Percentiles rank a stretch among this genome's conserved stretches.
phyloP scores from a whole-genome alignment of 2,797 vertebrate species.

The Fistularia commersonii region DNA sequence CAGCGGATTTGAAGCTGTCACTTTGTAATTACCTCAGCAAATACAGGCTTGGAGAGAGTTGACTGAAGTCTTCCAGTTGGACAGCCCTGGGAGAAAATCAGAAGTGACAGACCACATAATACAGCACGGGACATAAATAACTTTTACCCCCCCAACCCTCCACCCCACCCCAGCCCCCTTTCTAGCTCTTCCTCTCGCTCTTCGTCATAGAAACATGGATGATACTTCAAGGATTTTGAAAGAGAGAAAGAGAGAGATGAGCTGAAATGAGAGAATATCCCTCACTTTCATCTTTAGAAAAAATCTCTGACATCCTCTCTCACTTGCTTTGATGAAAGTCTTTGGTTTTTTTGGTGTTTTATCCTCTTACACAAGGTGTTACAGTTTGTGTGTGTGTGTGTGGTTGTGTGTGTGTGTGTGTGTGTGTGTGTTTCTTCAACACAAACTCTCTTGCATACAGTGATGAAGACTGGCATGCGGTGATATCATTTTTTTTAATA shows the following conservation, averaged over 20 bases:
- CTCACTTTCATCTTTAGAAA: slow-evolving; percentile 68
- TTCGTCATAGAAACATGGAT: slow-evolving; percentile 46
- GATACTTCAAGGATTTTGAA: slow-evolving; percentile 73
- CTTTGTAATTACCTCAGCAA: slow-evolving; percentile 73
- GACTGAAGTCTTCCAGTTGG: slow-evolving; percentile 65
- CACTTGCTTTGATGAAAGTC: slow-evolving; percentile 72
- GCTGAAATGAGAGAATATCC: slow-evolving; percentile 71
- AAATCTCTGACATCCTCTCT: slow-evolving; percentile 67
- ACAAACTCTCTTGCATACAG: background rate
- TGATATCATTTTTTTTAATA: slow-evolving; percentile 25
- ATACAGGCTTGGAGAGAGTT: slow-evolving; percentile 63
- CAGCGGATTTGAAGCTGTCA: slow-evolving; percentile 67
- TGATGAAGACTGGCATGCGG: slow-evolving; percentile 26
- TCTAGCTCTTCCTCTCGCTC: slow-evolving; percentile 3
- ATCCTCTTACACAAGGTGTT: slow-evolving; percentile 72
- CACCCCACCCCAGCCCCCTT: too few relatives aligned
- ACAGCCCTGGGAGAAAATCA: slow-evolving; percentile 63
- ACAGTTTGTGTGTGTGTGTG: slow-evolving; percentile 19
- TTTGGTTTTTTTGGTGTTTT: slow-evolving; percentile 64
- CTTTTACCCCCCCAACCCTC: slow-evolving; percentile 40
- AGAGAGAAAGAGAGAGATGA: slow-evolving; percentile 38
- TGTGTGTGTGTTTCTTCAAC: background rate
- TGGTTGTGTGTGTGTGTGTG: background rate
- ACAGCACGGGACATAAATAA: slow-evolving; percentile 69
- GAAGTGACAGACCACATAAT: slow-evolving; percentile 73